These are phyloP conservation scores for Arremon aurantiirostris DNA, from an alignment of 2,797 vertebrate species.

Conservation along the genomic window DNA sequence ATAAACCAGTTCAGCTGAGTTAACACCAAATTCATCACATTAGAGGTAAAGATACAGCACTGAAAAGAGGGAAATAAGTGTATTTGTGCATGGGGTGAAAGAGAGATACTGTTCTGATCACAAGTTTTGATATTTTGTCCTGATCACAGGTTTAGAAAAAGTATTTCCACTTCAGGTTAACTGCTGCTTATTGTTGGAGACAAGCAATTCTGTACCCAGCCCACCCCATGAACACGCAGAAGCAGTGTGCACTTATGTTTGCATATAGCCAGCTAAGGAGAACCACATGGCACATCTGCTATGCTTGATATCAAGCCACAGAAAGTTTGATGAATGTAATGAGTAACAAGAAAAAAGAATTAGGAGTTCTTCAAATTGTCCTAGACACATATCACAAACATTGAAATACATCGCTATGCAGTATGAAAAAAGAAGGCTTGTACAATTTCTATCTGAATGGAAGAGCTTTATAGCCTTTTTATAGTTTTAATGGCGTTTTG, in stretches of 20 bases:
- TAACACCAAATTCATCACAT: background rate
- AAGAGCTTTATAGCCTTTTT: background rate
- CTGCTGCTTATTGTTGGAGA: background rate
- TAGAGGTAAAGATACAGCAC: background rate
- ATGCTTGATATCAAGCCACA: background rate
- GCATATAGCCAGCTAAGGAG: background rate
- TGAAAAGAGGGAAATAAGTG: background rate
- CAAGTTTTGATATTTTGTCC: background rate
- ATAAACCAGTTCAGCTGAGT: background rate
- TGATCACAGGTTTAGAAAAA: background rate
- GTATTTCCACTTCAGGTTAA: background rate
- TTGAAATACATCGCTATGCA: background rate
- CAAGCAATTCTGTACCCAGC: background rate
- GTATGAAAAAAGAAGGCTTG: background rate
- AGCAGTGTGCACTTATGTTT: background rate
- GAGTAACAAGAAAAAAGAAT: constrained; percentile 6
- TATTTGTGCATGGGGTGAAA: background rate
- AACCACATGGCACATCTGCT: constrained; percentile 12
- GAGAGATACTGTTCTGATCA: background rate
- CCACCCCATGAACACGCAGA: background rate
- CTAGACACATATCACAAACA: background rate
- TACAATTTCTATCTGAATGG: background rate
- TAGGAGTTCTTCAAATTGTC: background rate
- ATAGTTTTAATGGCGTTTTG: background rate
- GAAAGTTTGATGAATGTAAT: constrained; percentile 6